Evolutionary conservation across 2,888 invertebrate genomes (phyloP).

Genomic region (Beris morrisii): DNA sequence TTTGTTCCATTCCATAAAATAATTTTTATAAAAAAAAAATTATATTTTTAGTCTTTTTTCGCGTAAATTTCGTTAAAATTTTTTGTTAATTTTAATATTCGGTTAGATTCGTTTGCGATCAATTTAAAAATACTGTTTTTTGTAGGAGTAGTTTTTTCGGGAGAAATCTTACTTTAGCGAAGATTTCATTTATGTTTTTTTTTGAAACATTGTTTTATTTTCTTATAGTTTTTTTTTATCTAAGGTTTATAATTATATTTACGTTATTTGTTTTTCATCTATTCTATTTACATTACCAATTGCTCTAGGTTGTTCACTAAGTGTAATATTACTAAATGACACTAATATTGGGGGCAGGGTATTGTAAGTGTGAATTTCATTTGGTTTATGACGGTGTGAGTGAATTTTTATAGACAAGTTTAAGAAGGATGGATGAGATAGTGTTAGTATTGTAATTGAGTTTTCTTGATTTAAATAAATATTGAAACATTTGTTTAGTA

Average conservation of each 20-base stretch:
- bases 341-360: background rate
- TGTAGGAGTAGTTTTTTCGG: background rate
- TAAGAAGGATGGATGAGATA: too few relatives aligned
- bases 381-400: too few relatives aligned
- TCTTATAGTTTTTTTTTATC: constrained; percentile 24
- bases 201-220: constrained; percentile 8
- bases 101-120: constrained; percentile 12
- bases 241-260: constrained; percentile 14
- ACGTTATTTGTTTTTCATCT: constrained; percentile 34
- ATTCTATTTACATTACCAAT: constrained; percentile 49
- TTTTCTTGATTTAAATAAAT: background rate
- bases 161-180: constrained; percentile 2
- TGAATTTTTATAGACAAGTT: too few relatives aligned
- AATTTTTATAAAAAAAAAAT: background rate
- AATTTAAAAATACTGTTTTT: constrained; percentile 35
- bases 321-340: constrained; percentile 25
- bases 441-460: background rate
- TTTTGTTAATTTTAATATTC: background rate
- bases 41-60: constrained; percentile 1
- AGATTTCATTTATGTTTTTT: background rate
- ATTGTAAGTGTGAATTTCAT: too few relatives aligned
- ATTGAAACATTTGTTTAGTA: background rate
- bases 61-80: constrained; percentile 1
- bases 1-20: constrained; percentile 9
- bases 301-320: constrained; percentile 53